Conservation (phyloP, 92 coral and sea anemone species). For the Ricordea florida region DNA sequence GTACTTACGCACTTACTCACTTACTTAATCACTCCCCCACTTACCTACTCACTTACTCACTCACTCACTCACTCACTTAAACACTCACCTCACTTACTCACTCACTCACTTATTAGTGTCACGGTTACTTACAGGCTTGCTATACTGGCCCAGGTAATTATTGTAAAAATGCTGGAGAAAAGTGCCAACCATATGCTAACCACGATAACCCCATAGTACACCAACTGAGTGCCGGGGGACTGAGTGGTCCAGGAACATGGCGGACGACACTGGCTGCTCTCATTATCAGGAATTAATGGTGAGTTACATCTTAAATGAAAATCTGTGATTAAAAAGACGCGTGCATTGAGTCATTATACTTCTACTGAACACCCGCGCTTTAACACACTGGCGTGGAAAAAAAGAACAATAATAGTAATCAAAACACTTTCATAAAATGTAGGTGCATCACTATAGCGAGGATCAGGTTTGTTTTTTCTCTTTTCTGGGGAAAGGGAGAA, state of each 20-base stretch:
- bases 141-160: conserved; percentile 82
- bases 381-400: too few species aligned
- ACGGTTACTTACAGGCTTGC: conserved; percentile 65
- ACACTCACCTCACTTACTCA: background rate
- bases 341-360: too few species aligned
- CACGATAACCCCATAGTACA: conserved; percentile 74
- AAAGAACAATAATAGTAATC: too few species aligned
- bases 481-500: too few species aligned
- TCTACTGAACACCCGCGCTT: too few species aligned
- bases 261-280: conserved; percentile 64
- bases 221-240: conserved; percentile 46
- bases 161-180: conserved; percentile 70
- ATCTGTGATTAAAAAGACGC: conserved; percentile 17
- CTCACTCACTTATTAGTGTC: background rate
- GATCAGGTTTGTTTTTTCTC: too few species aligned
- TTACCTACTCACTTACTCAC: too few species aligned
- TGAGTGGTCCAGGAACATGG: conserved; percentile 91
- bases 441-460: too few species aligned
- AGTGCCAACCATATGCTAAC: conserved; percentile 82
- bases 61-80: background rate
- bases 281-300: conserved; percentile 75
- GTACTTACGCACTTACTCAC: too few species aligned
- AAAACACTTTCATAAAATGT: too few species aligned
- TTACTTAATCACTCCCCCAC: too few species aligned
- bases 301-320: conserved; percentile 48